Evolutionary conservation across 1,140 invertebrate genomes (phyloP).

Genomic region (Tribolium madens): DNA sequence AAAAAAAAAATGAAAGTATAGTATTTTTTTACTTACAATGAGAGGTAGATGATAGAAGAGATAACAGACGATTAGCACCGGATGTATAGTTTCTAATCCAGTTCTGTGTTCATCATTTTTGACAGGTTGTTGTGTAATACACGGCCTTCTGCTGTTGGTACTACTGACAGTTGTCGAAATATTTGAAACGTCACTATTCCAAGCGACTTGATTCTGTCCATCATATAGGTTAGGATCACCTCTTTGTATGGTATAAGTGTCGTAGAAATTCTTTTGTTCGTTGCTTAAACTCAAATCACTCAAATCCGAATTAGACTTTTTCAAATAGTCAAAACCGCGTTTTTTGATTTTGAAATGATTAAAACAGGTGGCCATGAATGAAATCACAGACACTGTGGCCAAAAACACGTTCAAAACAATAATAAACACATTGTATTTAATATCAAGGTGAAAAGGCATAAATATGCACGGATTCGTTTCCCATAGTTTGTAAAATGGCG

Average conservation of each 20-base stretch:
- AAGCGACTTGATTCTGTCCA: slow-evolving; percentile 38
- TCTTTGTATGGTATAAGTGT: slow-evolving; percentile 61
- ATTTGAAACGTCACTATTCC: slow-evolving; percentile 62
- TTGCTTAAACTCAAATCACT: slow-evolving; percentile 59
- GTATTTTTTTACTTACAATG: slow-evolving; percentile 67
- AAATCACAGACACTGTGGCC: slow-evolving; percentile 62
- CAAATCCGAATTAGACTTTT: slow-evolving; percentile 62
- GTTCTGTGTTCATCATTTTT: slow-evolving; percentile 60
- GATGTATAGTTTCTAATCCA: slow-evolving; percentile 67
- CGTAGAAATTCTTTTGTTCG: slow-evolving; percentile 59
- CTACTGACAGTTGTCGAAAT: slow-evolving; percentile 66
- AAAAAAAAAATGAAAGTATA: background rate
- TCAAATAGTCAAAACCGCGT: slow-evolving; percentile 61
- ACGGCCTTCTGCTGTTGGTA: slow-evolving; percentile 65
- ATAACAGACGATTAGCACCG: slow-evolving; percentile 68
- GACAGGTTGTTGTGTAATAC: slow-evolving; percentile 54
- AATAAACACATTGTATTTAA: slow-evolving; percentile 68
- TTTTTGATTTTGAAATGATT: slow-evolving; percentile 56
- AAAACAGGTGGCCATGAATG: slow-evolving; percentile 58
- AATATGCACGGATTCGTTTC: slow-evolving; percentile 62
- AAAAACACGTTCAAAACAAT: slow-evolving; percentile 67
- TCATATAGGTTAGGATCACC: slow-evolving; percentile 46
- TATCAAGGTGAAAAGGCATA: slow-evolving; percentile 67
- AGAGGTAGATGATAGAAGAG: slow-evolving; percentile 70
- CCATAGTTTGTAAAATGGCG: slow-evolving; percentile 39